Evolutionary conservation across 1,140 invertebrate species (phyloP).

Genomic region (Nylanderia fulva): DNA sequence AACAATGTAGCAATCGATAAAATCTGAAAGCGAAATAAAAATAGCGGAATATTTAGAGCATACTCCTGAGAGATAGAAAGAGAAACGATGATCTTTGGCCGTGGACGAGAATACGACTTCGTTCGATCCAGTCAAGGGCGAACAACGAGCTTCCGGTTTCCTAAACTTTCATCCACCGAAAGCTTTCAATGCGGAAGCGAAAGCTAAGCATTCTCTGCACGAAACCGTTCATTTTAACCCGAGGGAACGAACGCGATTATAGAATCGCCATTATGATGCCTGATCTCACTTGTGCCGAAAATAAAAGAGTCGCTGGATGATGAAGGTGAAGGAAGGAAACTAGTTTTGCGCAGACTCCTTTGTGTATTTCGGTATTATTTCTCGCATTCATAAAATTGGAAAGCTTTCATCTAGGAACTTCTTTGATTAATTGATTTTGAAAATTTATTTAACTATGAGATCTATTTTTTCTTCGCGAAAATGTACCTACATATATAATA

Average conservation of each 20-base stretch:
- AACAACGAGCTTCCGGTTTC: conserved; percentile 46
- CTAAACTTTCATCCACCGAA: conserved; percentile 39
- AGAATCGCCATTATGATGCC: conserved; percentile 56
- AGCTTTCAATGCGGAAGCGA: conserved; percentile 44
- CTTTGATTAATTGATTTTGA: conserved; percentile 5
- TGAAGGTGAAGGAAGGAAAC: not conserved
- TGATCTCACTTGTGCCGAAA: conserved; percentile 32
- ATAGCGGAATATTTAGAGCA: conserved; percentile 4
- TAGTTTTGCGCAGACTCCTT: not conserved
- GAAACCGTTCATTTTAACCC: conserved; percentile 4
- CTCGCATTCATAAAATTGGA: not conserved
- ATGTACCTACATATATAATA: not conserved
- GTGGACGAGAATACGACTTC: conserved; percentile 52
- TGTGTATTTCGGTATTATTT: conserved; percentile 1
- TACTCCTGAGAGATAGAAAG: not conserved
- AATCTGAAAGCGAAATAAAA: not conserved
- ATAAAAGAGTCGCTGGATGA: conserved; percentile 1
- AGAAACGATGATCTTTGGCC: conserved; percentile 62
- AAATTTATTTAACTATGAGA: not conserved
- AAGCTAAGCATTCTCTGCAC: conserved; percentile 31
- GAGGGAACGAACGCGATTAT: conserved; percentile 52
- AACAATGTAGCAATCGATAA: not conserved
- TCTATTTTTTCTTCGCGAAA: not conserved
- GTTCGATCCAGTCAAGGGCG: conserved; percentile 69
- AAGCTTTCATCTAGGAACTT: conserved; percentile 3